Conservation (phyloP, 2,797 vertebrate genomes). For the Merluccius polli region DNA sequence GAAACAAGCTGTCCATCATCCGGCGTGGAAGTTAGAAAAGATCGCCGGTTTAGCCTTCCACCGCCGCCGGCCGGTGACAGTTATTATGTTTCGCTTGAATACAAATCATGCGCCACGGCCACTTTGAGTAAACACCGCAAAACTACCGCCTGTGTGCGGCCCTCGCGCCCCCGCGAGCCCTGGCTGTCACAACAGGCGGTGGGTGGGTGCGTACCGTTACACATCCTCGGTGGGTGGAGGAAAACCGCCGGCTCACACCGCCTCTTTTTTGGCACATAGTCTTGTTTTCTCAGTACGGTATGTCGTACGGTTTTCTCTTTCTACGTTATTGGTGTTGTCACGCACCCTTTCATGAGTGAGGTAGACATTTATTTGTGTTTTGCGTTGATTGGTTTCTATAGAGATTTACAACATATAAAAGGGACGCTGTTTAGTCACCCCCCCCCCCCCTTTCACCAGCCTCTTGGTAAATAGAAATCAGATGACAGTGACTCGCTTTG, state of each 20-base stretch:
- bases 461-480: neutral
- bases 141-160: neutral
- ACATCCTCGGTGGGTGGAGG: neutral
- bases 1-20: neutral
- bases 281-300: neutral
- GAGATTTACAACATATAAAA: neutral
- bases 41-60: conserved; percentile 30
- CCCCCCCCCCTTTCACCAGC: neutral
- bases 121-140: conserved; percentile 54
- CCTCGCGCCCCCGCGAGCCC: neutral
- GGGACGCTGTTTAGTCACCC: neutral
- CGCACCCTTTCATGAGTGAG: neutral
- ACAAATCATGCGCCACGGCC: conserved; percentile 55
- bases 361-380: neutral
- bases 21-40: neutral
- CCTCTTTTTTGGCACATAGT: too few relatives aligned
- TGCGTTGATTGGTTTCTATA: neutral
- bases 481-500: neutral
- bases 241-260: neutral
- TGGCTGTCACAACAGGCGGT: neutral
- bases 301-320: neutral
- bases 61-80: conserved; percentile 48
- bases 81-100: conserved; percentile 54
- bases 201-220: too few relatives aligned
- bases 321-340: neutral